Evolutionary conservation across 2,888 invertebrate species (phyloP).

Genomic region (Drosophila cracens): DNA sequence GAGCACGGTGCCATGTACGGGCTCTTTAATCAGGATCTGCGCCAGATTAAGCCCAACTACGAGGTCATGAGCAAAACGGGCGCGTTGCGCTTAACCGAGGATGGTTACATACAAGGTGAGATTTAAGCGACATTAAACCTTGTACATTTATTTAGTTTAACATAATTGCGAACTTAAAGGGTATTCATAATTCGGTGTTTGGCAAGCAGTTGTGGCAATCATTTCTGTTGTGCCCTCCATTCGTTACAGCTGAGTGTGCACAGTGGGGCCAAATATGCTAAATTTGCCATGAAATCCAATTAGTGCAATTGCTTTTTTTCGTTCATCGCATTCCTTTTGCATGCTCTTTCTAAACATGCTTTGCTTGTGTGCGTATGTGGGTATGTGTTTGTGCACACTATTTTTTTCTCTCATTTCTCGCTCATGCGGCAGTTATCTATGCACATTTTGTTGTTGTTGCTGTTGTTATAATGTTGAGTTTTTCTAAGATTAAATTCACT

Average conservation of each 20-base stretch:
- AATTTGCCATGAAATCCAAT: conserved; percentile 5
- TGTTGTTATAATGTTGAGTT: neutral
- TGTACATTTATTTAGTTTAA: neutral
- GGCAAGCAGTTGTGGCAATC: neutral
- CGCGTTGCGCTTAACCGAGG: conserved; percentile 92
- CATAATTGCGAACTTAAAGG: neutral
- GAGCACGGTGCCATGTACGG: conserved; percentile 92
- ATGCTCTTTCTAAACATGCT: conserved; percentile 31
- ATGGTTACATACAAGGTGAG: conserved; percentile 92
- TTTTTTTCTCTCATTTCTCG: neutral
- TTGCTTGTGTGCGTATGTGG: neutral
- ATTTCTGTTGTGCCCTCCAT: conserved; percentile 34
- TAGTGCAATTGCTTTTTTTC: conserved; percentile 14
- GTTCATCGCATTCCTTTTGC: conserved; percentile 21
- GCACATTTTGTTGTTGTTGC: neutral
- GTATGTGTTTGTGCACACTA: neutral
- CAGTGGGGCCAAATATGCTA: conserved; percentile 36
- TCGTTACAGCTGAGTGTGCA: conserved; percentile 50
- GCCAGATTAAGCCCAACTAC: conserved; percentile 93
- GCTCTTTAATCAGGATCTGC: conserved; percentile 90
- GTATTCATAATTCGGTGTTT: conserved; percentile 1
- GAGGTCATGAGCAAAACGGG: conserved; percentile 95
- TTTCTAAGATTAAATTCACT: neutral
- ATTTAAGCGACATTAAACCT: neutral
- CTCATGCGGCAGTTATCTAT: neutral